These are phyloP conservation scores for Lampropteryx suffumata DNA, from an alignment of 2,888 invertebrate genomes.

Conservation along the genomic window DNA sequence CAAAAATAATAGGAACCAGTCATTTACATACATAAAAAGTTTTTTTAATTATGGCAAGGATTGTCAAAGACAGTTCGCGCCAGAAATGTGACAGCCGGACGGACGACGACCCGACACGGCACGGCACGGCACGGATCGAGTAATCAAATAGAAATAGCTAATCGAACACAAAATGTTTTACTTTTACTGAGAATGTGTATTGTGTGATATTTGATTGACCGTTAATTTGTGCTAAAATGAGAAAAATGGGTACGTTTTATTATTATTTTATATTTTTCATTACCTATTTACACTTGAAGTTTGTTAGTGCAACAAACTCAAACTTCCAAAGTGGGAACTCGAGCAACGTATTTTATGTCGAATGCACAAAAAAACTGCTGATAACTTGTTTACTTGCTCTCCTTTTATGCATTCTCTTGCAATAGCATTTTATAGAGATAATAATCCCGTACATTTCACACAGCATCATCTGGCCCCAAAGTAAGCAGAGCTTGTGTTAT, in stretches of 20 bases:
- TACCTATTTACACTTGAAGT: too few species aligned
- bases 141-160: constrained; percentile 4
- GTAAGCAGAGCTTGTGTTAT: too few species aligned
- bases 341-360: background rate
- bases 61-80: constrained; percentile 56
- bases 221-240: background rate
- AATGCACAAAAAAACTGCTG: constrained; percentile 7
- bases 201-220: too few species aligned
- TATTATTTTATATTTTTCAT: too few species aligned
- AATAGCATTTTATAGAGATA: background rate
- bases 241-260: background rate
- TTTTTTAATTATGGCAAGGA: constrained; percentile 28
- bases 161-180: constrained; percentile 4
- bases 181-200: constrained; percentile 1
- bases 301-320: too few species aligned
- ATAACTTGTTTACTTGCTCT: constrained; percentile 7
- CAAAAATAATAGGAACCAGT: too few species aligned
- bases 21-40: too few species aligned
- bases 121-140: background rate
- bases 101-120: background rate
- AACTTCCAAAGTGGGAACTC: too few species aligned
- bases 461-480: too few species aligned
- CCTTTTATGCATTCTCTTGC: background rate
- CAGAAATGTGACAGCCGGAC: constrained; percentile 48
- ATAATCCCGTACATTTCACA: too few species aligned